Evolutionary conservation across 2,888 invertebrate genomes (phyloP), one percentile per base, ranked within the genome.

Genomic region (Nemurella pictetii): DNA sequence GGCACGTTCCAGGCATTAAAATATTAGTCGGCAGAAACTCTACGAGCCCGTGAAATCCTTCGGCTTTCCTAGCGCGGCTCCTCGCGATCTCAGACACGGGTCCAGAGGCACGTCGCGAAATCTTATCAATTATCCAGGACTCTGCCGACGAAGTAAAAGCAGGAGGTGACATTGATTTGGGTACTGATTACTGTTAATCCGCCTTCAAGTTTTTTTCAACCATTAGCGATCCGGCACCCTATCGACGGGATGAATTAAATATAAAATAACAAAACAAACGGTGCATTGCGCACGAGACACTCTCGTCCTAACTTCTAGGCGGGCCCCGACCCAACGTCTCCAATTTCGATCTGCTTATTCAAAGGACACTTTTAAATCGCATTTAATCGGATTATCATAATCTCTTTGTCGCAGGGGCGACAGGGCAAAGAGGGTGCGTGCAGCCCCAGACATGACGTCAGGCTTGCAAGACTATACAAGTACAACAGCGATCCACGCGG

Each of bases 1-100:
- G 81, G 84, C 85, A 85, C 85, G 85, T 83, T 32, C 82, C n/a
- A 35, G 85, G 85, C 84, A 85, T 85, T 85, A 85, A 85, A 85
- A 85, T 84, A 85, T 85, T 84, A 85, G 84, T 55, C 26, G 36
- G 5, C 35, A 5, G 77, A 77, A 85, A 85, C 73, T 29, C 83
- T 29, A 83, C 28, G 78, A 32, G 35, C 35, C 55, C 26, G 7
- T 4, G 75, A 83, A 83, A 85, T 73, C 83, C 85, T 78, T n/a
- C n/a, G n/a, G n/a, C n/a, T n/a, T n/a, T n/a, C n/a, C n/a, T n/a
- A n/a, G n/a, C n/a, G n/a, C n/a, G n/a, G n/a, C n/a, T n/a, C n/a
- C n/a, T n/a, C n/a, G n/a, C n/a, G n/a, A n/a, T n/a, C n/a, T n/a
- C n/a, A n/a, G n/a, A n/a, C n/a, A n/a, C n/a, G n/a, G n/a, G n/a